A percentile compares a stretch with the other conserved stretches of the same genome.
These are phyloP conservation scores for Mystacides longicornis DNA, from an alignment of 2,888 invertebrate species.

Conservation along the genomic window DNA sequence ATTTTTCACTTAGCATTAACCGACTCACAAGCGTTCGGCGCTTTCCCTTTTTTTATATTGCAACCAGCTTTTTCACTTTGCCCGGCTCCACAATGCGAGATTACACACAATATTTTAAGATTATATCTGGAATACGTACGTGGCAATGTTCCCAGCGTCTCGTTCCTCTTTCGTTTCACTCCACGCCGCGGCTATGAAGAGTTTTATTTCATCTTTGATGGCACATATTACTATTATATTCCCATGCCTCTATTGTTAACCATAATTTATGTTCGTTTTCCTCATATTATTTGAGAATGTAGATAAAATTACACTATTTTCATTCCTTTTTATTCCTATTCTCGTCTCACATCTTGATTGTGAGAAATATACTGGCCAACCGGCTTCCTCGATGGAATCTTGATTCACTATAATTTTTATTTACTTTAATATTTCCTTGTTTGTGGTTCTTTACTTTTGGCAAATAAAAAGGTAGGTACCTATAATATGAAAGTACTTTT, in stretches of 20 bases:
- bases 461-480: too few relatives aligned
- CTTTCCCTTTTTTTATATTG: slow-evolving; percentile 7
- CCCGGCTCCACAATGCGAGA: not conserved
- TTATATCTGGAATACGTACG: not conserved
- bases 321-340: not conserved
- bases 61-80: slow-evolving; percentile 9
- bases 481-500: too few relatives aligned
- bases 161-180: not conserved
- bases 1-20: slow-evolving; percentile 23
- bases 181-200: not conserved
- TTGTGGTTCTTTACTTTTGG: too few relatives aligned
- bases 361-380: too few relatives aligned
- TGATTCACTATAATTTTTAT: too few relatives aligned
- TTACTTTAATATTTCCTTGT: too few relatives aligned
- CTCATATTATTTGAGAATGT: not conserved
- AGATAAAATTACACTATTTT: not conserved
- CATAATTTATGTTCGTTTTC: not conserved
- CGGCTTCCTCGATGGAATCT: too few relatives aligned
- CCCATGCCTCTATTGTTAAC: not conserved
- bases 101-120: slow-evolving; percentile 7
- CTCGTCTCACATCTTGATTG: not conserved
- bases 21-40: slow-evolving; percentile 1
- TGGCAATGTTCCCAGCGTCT: not conserved
- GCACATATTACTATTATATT: not conserved
- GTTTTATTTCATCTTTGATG: slow-evolving; percentile 1